Evolutionary conservation across 2,113 vertebrate species (phyloP).

Genomic region (Heterocephalus glaber): DNA sequence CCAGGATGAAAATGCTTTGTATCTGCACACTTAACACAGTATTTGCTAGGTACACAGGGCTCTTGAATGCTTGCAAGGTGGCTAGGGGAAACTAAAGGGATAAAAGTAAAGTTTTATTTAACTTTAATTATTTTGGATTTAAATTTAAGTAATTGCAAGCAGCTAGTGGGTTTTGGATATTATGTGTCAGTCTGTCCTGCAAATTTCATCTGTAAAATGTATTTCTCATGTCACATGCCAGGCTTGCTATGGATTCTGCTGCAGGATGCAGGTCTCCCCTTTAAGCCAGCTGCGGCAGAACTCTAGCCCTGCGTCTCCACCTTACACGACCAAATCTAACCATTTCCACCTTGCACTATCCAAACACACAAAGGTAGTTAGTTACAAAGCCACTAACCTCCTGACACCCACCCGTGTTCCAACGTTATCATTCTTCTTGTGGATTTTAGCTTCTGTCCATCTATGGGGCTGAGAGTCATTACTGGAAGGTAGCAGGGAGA

Average conservation of each 20-base stretch:
- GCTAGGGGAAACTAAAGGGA: background rate
- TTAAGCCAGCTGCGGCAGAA: accelerated
- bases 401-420: background rate
- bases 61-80: too few relatives aligned
- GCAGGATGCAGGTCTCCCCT: background rate
- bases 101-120: background rate
- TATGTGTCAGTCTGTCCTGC: background rate
- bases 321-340: background rate
- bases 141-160: background rate
- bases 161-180: background rate
- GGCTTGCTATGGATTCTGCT: background rate
- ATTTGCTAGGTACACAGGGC: too few relatives aligned
- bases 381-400: background rate
- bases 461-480: background rate
- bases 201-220: background rate
- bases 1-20: background rate
- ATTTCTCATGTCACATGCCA: background rate
- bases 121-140: background rate
- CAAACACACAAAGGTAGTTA: background rate
- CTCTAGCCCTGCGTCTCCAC: background rate
- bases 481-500: background rate
- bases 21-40: background rate
- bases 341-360: background rate
- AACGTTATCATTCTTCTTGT: background rate
- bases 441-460: background rate